Conservation (phyloP, 1,140 invertebrate genomes). For the Prorops nasuta region DNA sequence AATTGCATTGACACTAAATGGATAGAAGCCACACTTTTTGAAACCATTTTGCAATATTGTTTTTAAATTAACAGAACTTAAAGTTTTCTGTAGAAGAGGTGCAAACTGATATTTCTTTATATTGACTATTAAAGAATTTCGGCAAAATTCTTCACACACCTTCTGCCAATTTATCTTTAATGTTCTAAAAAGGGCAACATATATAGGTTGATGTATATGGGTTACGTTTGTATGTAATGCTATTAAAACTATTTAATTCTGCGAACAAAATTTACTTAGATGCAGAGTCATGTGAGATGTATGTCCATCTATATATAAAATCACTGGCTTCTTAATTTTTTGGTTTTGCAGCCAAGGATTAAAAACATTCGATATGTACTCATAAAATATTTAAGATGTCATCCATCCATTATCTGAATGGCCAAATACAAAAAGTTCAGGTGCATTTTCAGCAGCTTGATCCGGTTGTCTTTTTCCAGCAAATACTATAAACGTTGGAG, state of each 20-base stretch:
- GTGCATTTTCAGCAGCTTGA: conserved; percentile 29
- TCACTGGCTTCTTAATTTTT: conserved; percentile 34
- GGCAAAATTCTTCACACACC: background rate
- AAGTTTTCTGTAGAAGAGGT: conserved; percentile 1
- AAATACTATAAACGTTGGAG: conserved; percentile 38
- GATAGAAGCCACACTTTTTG: background rate
- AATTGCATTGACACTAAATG: background rate
- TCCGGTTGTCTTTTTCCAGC: conserved; percentile 32
- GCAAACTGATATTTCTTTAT: conserved; percentile 10
- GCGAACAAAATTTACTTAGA: conserved; percentile 31
- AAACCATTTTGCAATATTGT: conserved; percentile 2
- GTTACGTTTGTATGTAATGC: background rate
- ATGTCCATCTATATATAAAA: conserved; percentile 17
- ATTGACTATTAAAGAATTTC: background rate
- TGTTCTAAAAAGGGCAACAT: conserved; percentile 2
- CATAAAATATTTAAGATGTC: conserved; percentile 40
- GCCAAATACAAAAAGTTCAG: conserved; percentile 37
- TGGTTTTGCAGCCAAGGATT: conserved; percentile 31
- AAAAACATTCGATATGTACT: conserved; percentile 45
- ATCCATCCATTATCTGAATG: conserved; percentile 44
- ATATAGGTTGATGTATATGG: conserved; percentile 2
- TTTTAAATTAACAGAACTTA: background rate
- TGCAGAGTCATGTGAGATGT: conserved; percentile 31
- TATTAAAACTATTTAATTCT: background rate
- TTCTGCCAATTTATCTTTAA: background rate